Evolutionary conservation across 2,113 vertebrate species (phyloP).

Genomic region (Narcine bancroftii): DNA sequence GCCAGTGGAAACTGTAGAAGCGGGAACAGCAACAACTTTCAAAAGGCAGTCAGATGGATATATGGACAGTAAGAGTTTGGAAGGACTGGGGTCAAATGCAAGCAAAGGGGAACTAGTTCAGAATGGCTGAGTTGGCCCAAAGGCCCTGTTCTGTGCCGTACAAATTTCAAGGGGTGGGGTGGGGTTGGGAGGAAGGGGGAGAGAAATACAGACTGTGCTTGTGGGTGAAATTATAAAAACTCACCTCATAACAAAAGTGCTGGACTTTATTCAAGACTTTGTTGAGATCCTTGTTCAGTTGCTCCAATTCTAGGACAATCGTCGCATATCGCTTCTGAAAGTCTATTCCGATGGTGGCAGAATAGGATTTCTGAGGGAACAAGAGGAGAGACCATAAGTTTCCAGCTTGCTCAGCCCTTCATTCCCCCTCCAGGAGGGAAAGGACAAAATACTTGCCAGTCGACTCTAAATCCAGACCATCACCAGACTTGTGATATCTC

Average conservation of each 20-base stretch:
- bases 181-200: background rate
- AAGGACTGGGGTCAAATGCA: no score
- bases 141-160: no score
- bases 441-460: no score
- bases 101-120: no score
- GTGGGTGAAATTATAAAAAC: conserved; percentile 33
- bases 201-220: background rate
- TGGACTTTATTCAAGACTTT: conserved; percentile 94
- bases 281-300: conserved; percentile 94
- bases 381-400: conserved; percentile 39
- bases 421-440: background rate
- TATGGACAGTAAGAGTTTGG: no score
- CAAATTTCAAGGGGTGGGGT: background rate
- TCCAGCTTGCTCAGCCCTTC: background rate
- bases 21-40: no score
- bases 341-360: conserved; percentile 79
- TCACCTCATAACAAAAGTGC: conserved; percentile 89
- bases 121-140: no score
- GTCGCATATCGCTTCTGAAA: conserved; percentile 93
- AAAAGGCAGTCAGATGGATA: no score
- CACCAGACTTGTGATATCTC: no score
- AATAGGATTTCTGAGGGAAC: conserved; percentile 81
- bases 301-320: conserved; percentile 87
- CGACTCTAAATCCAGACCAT: no score
- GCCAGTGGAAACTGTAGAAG: no score